phyloP scores from a whole-genome alignment of 2,797 vertebrate species.

The Melanotaenia nigrans region DNA sequence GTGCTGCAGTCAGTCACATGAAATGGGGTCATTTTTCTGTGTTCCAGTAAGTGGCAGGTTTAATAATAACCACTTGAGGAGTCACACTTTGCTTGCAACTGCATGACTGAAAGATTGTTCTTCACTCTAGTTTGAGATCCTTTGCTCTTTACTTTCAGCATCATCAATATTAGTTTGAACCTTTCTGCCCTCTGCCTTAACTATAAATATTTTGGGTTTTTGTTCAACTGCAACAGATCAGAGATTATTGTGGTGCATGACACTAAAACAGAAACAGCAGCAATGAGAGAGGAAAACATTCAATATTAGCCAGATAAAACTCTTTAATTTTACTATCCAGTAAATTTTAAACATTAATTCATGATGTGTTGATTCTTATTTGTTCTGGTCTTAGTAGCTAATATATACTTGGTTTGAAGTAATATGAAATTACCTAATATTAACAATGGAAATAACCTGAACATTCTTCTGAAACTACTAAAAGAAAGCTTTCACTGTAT shows the following conservation, averaged over 20 bases:
- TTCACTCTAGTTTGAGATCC: background rate
- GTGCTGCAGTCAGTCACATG: background rate
- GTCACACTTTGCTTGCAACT: background rate
- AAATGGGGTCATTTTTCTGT: constrained; percentile 25
- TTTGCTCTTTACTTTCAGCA: background rate
- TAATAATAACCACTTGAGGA: constrained; percentile 21
- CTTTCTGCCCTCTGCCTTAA: background rate
- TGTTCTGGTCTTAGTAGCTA: background rate
- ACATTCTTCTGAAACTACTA: no score
- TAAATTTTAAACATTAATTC: background rate
- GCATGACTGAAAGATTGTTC: constrained; percentile 1
- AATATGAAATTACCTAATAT: no score
- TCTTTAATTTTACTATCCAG: background rate
- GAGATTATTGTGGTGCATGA: background rate
- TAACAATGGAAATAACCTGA: no score
- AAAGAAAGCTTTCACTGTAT: no score
- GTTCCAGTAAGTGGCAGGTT: constrained; percentile 8
- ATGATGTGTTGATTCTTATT: background rate
- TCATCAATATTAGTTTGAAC: background rate
- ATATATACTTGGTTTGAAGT: background rate
- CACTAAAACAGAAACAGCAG: background rate
- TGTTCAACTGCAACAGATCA: background rate
- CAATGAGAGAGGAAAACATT: background rate
- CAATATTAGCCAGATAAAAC: background rate
- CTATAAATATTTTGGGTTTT: background rate